Base-by-base conservation (phyloP, 2,113 vertebrate species). In the Cricetomys ansorgei region DNA sequence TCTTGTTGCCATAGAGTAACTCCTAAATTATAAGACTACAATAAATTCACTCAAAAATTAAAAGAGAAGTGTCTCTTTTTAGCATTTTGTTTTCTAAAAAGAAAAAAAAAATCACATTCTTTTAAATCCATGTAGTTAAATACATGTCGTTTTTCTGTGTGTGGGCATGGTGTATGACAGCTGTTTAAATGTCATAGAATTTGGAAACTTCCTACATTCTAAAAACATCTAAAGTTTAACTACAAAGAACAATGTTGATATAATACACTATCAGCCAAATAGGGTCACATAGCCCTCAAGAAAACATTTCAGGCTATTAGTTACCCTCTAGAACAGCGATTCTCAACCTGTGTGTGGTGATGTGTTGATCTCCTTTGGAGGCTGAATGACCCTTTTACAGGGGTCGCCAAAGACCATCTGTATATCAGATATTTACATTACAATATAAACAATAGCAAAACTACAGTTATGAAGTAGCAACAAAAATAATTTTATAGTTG, bases 11-110 rank as follows among this genome's bases (percentile, higher is more conserved):
- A 57, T 64, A 64, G 31, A 96, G 81, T 57, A 88, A 69, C 79
- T 45, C 5, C 69, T 92, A 72, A 77, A 34, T 57, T 59, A 79
- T 88, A 79, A 92, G 34, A 84, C 8, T 76, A 85, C n/a, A 90
- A 87, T 4, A 89, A 64, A 88, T 84, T 95, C 53, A 88, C 53
- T 34, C 43, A 75, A 65, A 91, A 88, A 57, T 48, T 86, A 91
- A 88, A 70, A 79, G 55, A 80, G 8, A 85, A 90, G 29, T 0
- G 11, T 45, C 2, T 91, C n/a, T 92, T 77, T 75, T 15, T 64
- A 88, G 79, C 9, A 89, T 92, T 95, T 94, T 72, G 62, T 87
- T 95, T 93, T 67, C 62, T 83, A 37, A 29, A 50, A 37, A 77
- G 80, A 76, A 83, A 95, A 37, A 77, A 85, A 76, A 83, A 95